These are phyloP conservation scores for Allygus modestus DNA, from an alignment of 2,888 invertebrate genomes.

Conservation along the genomic window DNA sequence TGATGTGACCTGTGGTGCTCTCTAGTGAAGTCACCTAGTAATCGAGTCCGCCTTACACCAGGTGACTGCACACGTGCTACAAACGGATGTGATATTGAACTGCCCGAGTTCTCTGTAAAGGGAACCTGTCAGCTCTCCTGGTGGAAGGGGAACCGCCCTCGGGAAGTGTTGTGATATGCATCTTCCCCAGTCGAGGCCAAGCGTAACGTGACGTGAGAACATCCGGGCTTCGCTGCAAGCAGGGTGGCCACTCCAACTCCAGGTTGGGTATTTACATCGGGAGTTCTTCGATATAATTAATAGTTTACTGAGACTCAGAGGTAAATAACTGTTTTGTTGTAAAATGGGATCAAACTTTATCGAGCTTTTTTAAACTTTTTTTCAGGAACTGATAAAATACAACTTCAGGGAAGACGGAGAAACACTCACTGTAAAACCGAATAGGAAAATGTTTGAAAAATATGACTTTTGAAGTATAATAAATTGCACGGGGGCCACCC, in stretches of 20 bases:
- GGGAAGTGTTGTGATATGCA: neutral
- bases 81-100: no score
- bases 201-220: neutral
- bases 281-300: no score
- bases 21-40: neutral
- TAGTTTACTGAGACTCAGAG: neutral
- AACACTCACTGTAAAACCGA: neutral
- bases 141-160: neutral
- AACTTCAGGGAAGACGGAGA: slow-evolving; percentile 25
- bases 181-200: neutral
- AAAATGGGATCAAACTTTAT: neutral
- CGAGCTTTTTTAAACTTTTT: neutral
- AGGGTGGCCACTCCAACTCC: neutral
- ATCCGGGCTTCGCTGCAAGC: neutral
- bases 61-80: no score
- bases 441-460: neutral
- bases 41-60: neutral
- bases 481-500: slow-evolving; percentile 20
- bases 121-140: no score
- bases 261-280: neutral
- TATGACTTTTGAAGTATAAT: neutral
- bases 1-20: slow-evolving; percentile 23
- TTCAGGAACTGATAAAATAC: neutral
- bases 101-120: no score
- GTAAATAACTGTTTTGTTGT: neutral